Percentiles rank a stretch among this genome's conserved stretches.
phyloP scores from a whole-genome alignment of 2,888 invertebrate species.

The Rotaria macrura region DNA sequence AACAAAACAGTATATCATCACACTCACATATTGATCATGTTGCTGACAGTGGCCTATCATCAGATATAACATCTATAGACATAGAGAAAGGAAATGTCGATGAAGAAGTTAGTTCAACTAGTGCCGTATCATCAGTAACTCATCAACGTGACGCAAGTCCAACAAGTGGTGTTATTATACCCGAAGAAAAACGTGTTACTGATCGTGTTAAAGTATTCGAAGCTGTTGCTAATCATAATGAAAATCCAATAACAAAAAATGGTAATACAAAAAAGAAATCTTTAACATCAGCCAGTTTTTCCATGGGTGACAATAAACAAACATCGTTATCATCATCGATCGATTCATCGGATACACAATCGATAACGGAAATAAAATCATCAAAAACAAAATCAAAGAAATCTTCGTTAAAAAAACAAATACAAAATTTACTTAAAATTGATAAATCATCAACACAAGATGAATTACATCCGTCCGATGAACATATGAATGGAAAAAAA shows the following conservation, averaged over 20 bases:
- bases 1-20: not conserved
- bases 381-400: not conserved
- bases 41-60: slow-evolving; percentile 15
- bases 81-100: not conserved
- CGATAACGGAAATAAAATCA: not conserved
- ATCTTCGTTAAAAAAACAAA: not conserved
- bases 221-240: not conserved
- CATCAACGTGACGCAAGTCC: not conserved
- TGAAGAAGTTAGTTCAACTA: not conserved
- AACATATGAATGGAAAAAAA: not conserved
- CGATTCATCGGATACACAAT: not conserved
- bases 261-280: not conserved
- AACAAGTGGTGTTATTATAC: not conserved
- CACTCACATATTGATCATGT: not conserved
- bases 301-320: not conserved
- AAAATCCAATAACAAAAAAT: not conserved
- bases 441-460: slow-evolving; percentile 20
- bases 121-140: not conserved
- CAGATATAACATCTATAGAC: not conserved
- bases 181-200: not conserved
- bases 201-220: not conserved
- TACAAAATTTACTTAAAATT: slow-evolving; percentile 17
- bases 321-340: not conserved
- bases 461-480: not conserved
- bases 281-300: not conserved